A percentile compares a stretch with the other conserved stretches of the same genome.
Evolutionary conservation across 2,113 vertebrate species (phyloP).

Genomic region (Nycticebus coucang): DNA sequence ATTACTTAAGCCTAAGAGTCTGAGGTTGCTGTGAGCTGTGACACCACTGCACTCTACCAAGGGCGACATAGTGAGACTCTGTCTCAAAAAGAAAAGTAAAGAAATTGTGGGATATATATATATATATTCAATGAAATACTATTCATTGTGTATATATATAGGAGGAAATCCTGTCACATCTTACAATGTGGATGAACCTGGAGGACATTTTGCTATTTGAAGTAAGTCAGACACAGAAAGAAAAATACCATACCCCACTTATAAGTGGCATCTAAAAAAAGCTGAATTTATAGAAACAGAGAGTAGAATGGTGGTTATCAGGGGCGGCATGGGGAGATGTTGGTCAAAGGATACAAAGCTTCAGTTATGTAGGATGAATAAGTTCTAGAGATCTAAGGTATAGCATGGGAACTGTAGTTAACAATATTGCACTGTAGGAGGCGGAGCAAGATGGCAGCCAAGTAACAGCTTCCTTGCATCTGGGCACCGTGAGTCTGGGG

Average conservation of each 20-base stretch:
- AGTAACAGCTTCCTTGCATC: too few species aligned
- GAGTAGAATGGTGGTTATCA: not conserved
- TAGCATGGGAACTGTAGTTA: not conserved
- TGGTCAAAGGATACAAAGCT: not conserved
- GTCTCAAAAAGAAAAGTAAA: too few species aligned
- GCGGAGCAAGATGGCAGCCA: too few species aligned
- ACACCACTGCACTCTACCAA: too few species aligned
- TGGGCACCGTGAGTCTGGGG: too few species aligned
- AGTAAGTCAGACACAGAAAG: not conserved
- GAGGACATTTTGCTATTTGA: not conserved
- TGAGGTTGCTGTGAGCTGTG: too few species aligned
- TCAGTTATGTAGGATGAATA: not conserved
- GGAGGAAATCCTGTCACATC: not conserved
- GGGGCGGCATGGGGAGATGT: not conserved
- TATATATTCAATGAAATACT: not conserved
- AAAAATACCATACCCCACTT: not conserved
- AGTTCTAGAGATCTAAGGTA: not conserved
- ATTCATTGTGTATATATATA: too few species aligned
- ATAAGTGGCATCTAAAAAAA: not conserved
- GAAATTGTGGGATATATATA: not conserved
- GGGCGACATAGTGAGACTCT: too few species aligned
- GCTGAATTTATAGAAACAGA: not conserved
- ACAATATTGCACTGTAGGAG: not conserved
- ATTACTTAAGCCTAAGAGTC: too few species aligned
- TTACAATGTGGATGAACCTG: not conserved